Evolutionary conservation across 2,113 vertebrate species (phyloP).

Genomic region (Hymenochirus boettgeri): DNA sequence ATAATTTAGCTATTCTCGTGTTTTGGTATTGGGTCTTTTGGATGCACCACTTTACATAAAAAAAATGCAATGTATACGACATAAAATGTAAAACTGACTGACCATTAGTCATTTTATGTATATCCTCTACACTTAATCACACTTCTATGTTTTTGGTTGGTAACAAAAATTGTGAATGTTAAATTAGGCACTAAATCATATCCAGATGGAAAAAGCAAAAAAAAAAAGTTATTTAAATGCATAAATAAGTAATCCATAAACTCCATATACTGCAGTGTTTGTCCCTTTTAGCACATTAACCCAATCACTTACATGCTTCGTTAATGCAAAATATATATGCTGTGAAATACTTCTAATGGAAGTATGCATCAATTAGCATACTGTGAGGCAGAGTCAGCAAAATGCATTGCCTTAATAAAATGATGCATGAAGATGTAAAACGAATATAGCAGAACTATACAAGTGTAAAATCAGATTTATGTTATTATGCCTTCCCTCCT

Average conservation of each 20-base stretch:
- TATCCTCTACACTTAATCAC: no score
- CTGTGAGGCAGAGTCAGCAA: slow-evolving; percentile 31
- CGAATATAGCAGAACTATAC: slow-evolving; percentile 36
- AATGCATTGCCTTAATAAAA: slow-evolving; percentile 37
- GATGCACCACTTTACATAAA: no score
- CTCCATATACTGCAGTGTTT: slow-evolving; percentile 8
- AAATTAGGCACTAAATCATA: no score
- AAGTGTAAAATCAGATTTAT: slow-evolving; percentile 42
- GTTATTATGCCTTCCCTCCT: slow-evolving; percentile 28
- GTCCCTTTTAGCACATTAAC: slow-evolving; percentile 32
- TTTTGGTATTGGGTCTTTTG: no score
- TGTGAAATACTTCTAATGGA: slow-evolving; percentile 36
- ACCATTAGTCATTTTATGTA: no score
- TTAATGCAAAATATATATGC: slow-evolving; percentile 38
- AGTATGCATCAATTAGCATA: slow-evolving; percentile 35
- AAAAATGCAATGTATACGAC: no score
- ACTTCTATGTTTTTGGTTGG: no score
- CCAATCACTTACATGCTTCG: slow-evolving; percentile 34
- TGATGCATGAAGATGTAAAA: slow-evolving; percentile 34
- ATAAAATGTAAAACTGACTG: no score
- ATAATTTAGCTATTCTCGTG: no score
- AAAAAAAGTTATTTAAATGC: background rate
- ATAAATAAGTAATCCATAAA: slow-evolving; percentile 19
- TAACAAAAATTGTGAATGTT: no score
- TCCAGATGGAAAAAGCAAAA: background rate